phyloP scores from a whole-genome alignment of 2,888 invertebrate genomes.

The Lagria hirta region DNA sequence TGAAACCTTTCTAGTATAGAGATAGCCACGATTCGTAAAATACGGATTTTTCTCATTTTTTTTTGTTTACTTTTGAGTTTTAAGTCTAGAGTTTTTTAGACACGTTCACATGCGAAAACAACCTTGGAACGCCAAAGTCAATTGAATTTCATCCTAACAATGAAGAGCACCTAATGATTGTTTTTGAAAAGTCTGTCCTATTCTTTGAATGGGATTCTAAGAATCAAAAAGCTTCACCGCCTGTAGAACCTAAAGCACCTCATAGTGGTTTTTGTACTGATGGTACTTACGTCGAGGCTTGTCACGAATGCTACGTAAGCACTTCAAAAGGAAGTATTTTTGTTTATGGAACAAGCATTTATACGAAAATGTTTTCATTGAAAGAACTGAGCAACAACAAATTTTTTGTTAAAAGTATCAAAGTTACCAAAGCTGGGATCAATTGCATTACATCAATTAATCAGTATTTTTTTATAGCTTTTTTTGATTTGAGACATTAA shows the following conservation, averaged over 20 bases:
- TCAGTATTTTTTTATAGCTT: conserved; percentile 52
- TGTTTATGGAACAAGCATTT: conserved; percentile 58
- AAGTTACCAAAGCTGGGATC: conserved; percentile 48
- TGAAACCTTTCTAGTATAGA: no score
- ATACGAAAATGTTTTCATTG: conserved; percentile 46
- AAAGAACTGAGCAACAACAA: conserved; percentile 49
- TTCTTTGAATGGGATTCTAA: conserved; percentile 49
- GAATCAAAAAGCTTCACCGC: conserved; percentile 28
- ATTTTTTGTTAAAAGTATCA: conserved; percentile 57
- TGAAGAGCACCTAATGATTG: conserved; percentile 52
- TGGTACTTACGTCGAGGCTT: conserved; percentile 57
- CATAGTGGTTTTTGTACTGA: conserved; percentile 57
- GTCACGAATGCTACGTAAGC: conserved; percentile 57
- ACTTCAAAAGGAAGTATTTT: conserved; percentile 57
- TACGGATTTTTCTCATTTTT: no score
- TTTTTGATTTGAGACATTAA: conserved; percentile 8
- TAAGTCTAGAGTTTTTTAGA: conserved; percentile 8
- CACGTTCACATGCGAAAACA: conserved; percentile 11
- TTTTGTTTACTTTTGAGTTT: no score
- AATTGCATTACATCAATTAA: conserved; percentile 58
- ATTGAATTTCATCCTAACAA: conserved; percentile 51
- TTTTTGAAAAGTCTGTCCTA: conserved; percentile 48
- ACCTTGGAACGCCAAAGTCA: conserved; percentile 37
- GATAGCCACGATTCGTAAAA: no score
- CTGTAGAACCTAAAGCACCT: conserved; percentile 48